Evolutionary conservation across 2,888 invertebrate species (phyloP), one percentile per base, ranked within the genome.

Genomic region (Volucella inanis): DNA sequence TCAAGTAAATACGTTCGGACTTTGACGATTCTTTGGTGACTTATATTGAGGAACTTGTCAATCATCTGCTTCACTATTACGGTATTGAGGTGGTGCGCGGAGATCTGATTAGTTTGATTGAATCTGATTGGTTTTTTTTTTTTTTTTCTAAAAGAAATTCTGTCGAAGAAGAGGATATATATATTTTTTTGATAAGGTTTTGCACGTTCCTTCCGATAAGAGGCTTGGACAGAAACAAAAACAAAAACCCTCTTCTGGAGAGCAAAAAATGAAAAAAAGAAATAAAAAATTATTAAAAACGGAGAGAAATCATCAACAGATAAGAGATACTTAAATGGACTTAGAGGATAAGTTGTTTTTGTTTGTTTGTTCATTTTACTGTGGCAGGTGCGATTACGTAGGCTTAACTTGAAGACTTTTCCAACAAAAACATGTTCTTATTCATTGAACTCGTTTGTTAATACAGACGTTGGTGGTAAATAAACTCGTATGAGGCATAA

Each of bases 61-160:
- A 79, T 84, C 84, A 84, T 84, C 75, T 79, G 65, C 61, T 75
- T 79, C 65, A 70, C 50, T 72, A 22, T 65, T 43, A 38, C 47
- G 41, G 64, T 59, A 47, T 39, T 38, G 14, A 50, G 47, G 55
- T 43, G 82, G 71, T 76, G 64, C 38, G 81, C 65, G 65, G 67
- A 74, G 61, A 54, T 67, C 41, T 67, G 70, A 82, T 82, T 71
- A 71, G 64, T 57, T 6, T 70, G n/a, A n/a, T n/a, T n/a, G n/a
- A n/a, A n/a, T 55, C 49, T 31, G 22, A 50, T 67, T 45, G 9
- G 64, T 68, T 68, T 61, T 41, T 41, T 3, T 57, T 72, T 57
- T 74, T 54, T 64, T 45, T 1, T 31, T 64, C 39, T 31, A 52
- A 43, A 68, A 39, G 57, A 54, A 39, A 61, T 10, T 18, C 18